Evolutionary conservation across 2,888 invertebrate genomes (phyloP), one percentile per base, ranked within the genome.

Genomic region (Chouioia cunea): DNA sequence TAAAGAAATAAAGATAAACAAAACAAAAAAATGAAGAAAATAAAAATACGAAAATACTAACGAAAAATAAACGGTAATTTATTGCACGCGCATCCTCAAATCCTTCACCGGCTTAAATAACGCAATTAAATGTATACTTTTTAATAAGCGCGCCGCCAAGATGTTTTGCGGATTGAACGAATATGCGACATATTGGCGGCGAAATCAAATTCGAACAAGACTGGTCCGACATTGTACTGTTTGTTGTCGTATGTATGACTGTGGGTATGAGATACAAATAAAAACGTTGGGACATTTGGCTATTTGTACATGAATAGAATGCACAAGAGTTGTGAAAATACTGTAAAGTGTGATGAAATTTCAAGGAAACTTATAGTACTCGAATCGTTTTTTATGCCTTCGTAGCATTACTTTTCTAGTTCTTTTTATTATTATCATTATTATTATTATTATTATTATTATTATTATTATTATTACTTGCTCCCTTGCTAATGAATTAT

Each of bases 201-300:
- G 67, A 68, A 73, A 73, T 73, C 70, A 73, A 73, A 73, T 73
- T n/a, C 53, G 50, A 70, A 47, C 56, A 73, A 73, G 63, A 73
- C 67, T 70, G 73, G 70, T 70, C 65, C 46, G 67, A 53, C 67
- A 20, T 70, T 67, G 59, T 67, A 67, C 48, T 48, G 65, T 60
- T 64, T 65, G 57, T 52, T 71, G 67, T 71, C 64, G 67, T 60
- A 53, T 65, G 63, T 62, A 65, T 67, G 67, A 68, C 44, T 70
- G 68, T 62, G 43, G 59, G 68, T 62, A 52, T 71, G 71, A 23
- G 20, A 44, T 27, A 65, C 27, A 22, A 23, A n/a, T 43, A 23
- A 23, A 27, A 23, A 65, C 60, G 46, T 27, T 59, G 59, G 14
- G 23, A 36, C 62, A 68, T 46, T 36, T 53, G 50, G 63, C 54